Evolutionary conservation across 1,140 invertebrate genomes (phyloP), one percentile per base, ranked within the genome.

Genomic region (Achatina immaculata): DNA sequence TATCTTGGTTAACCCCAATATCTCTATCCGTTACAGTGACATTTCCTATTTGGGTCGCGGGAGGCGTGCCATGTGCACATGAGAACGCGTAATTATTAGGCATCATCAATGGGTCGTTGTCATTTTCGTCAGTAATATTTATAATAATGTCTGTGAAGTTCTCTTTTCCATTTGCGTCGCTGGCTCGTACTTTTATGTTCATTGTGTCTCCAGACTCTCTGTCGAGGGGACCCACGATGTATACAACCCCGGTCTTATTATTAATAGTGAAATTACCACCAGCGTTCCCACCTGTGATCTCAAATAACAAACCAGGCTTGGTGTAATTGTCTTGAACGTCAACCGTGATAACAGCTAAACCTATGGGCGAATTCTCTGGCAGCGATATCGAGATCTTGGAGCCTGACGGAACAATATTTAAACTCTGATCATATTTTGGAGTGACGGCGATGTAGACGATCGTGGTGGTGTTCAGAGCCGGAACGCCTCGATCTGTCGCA

Each of bases 1-100:
- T 48, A 34, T 76, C 55, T 31, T 79, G 85, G 81, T 86, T 86
- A 1, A 66, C 21, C 19, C 86, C 87, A 9, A 36, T 65, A 89
- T 90, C 89, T 2, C 45, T 38, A 76, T 90, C 90, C 11, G 75
- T 78, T 0, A 95, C 69, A 21, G 31, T 51, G 16, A 48, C 11
- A 28, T 1, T 45, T 28, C 42, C 71, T 28, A 2, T 6, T 28
- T 6, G 9, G 11, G 43, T 31, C 19, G 9, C 28, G 31, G 62
- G 14, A 14, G 11, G 11, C 19, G 62, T 73, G 40, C 28, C 42
- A 48, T 73, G 71, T 34, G 42, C 4, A 4, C 16, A n/a, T 31
- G 43, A n/a, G 28, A 73, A 51, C n/a, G 34, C 71, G 14, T 43
- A 40, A 24, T 40, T 58, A 24, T 48, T 66, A 14, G 14, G 38